Evolutionary conservation across 1,140 invertebrate species (phyloP), one percentile per base, ranked within the genome.

Genomic region (Bombus breviceps): DNA sequence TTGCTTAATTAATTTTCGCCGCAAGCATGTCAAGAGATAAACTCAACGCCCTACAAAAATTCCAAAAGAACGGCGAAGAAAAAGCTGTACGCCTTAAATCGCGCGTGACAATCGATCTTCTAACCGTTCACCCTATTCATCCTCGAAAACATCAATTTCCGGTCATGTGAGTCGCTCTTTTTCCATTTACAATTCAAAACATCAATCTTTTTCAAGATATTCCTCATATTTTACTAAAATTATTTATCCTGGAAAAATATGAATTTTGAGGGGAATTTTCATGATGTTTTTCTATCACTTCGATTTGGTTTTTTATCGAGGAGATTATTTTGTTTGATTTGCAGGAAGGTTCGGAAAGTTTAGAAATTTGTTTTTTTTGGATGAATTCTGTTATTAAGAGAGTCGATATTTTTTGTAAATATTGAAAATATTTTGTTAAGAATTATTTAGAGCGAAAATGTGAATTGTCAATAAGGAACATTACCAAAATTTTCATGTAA

Each of bases 21-120:
- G 81, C 73, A 68, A 83, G 81, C 73, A 57, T 77, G 81, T 83
- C 81, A 83, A 83, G 81, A 83, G 73, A 77, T 53, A 76, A 76
- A 53, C 80, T 81, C 80, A 41, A 64, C 69, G 80, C 1, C 53
- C 69, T 53, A 37, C n/a, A 74, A 62, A 74, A 34, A 39, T 43
- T 37, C 15, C 22, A 3, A n/a, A 43, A 15, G n/a, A 28, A 64
- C 28, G 12, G 6, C n/a, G 28, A n/a, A 39, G 28, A 32, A 18
- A 43, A 68, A 32, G 41, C n/a, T 32, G 59, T 12, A 59, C 28
- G 22, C 39, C n/a, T 32, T 43, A 66, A 79, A 79, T 64, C 34
- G 37, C 57, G 57, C 53, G 34, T 59, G 15, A 62, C 75, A 41
- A 78, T 32, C 39, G 59, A 79, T 66, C 59, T 32, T 32, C 22